phyloP scores from a whole-genome alignment of 2,797 vertebrate species.

The Corythornis leucogaster region DNA sequence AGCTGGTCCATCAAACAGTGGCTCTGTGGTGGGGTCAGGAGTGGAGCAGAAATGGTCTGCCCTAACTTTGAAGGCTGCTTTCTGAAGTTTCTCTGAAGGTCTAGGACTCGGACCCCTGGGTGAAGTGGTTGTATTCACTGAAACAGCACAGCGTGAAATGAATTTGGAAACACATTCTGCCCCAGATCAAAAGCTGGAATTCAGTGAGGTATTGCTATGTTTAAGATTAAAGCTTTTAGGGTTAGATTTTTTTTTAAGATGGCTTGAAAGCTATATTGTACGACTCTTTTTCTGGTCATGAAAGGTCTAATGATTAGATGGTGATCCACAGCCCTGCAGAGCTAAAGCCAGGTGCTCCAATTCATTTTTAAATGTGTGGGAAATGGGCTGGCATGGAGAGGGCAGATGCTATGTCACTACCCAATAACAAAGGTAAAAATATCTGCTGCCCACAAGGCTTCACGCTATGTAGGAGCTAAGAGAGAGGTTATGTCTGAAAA shows the following conservation, averaged over 20 bases:
- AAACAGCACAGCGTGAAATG: conserved; percentile 63
- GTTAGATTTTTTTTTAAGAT: background rate
- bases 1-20: background rate
- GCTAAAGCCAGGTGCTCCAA: conserved; percentile 21
- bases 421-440: conserved; percentile 45
- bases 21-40: background rate
- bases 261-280: conserved; percentile 50
- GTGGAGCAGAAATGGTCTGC: background rate
- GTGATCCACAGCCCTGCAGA: background rate
- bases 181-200: conserved; percentile 56
- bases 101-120: background rate
- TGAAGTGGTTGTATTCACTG: conserved; percentile 32
- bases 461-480: rapidly evolving
- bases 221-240: conserved; percentile 52
- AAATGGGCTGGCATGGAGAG: conserved; percentile 51
- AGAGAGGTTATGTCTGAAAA: background rate
- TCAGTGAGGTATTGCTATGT: conserved; percentile 29
- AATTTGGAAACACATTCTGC: conserved; percentile 55
- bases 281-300: conserved; percentile 17
- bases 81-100: background rate
- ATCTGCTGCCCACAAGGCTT: conserved; percentile 18
- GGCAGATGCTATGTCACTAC: conserved; percentile 36
- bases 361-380: conserved; percentile 15
- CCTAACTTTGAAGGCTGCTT: background rate
- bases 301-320: conserved; percentile 38